Conservation (phyloP, 2,888 invertebrate genomes). For the Zele albiditarsus region DNA sequence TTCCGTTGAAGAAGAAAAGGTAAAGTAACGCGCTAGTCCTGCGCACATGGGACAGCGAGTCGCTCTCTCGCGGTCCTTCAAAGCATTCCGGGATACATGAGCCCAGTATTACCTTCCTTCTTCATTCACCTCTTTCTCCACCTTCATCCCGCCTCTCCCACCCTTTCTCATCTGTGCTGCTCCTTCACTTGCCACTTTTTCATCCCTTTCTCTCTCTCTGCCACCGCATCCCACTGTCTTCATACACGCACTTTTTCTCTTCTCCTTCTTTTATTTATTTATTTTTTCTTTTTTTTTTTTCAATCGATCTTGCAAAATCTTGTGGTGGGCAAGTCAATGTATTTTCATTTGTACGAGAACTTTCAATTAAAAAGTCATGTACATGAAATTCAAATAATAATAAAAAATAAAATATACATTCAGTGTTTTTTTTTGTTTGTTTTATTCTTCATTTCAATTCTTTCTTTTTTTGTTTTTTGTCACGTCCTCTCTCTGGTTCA, state of each 20-base stretch:
- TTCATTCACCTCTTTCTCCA: slow-evolving; percentile 46
- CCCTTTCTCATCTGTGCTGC: slow-evolving; percentile 31
- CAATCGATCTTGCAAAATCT: neutral
- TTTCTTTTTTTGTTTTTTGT: neutral
- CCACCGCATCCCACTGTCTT: neutral
- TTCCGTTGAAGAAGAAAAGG: slow-evolving; percentile 16
- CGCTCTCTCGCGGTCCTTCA: slow-evolving; percentile 68
- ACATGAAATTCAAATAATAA: neutral
- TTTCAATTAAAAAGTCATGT: slow-evolving; percentile 1
- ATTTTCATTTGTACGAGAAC: neutral
- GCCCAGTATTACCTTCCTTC: slow-evolving; percentile 52
- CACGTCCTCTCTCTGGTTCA: neutral
- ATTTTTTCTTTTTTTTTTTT: neutral
- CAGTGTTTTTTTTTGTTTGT: neutral
- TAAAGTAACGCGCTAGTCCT: slow-evolving; percentile 40
- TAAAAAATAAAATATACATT: neutral
- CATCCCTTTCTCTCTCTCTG: slow-evolving; percentile 6
- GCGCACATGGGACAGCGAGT: slow-evolving; percentile 54
- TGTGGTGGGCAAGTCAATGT: no score
- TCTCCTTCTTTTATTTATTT: no score
- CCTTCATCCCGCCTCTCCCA: slow-evolving; percentile 42
- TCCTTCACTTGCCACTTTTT: slow-evolving; percentile 34
- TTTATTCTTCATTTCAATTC: neutral
- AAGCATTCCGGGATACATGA: slow-evolving; percentile 72
- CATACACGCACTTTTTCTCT: neutral